These are phyloP conservation scores for Malacosoma neustria DNA, from an alignment of 2,888 invertebrate genomes.

Conservation along the genomic window DNA sequence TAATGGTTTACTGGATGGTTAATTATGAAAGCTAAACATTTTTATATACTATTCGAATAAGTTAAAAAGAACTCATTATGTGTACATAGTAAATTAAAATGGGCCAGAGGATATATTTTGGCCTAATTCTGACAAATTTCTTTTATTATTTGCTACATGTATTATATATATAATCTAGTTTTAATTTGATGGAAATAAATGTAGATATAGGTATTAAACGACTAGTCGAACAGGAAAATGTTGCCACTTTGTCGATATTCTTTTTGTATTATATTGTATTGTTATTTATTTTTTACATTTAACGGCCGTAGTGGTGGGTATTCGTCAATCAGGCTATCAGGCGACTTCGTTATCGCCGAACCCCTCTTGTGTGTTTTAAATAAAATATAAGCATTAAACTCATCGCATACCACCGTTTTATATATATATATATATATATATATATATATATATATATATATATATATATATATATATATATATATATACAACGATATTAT, in stretches of 20 bases:
- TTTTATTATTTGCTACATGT: conserved; percentile 34
- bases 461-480: too few species aligned
- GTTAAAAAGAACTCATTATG: too few species aligned
- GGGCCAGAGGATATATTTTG: conserved; percentile 21
- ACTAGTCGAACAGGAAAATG: conserved; percentile 70
- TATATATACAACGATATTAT: too few species aligned
- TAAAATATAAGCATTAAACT: conserved; percentile 20
- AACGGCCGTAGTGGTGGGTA: conserved; percentile 48
- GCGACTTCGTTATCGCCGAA: too few species aligned
- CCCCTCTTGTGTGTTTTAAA: too few species aligned
- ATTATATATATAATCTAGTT: conserved; percentile 31
- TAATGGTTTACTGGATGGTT: too few species aligned
- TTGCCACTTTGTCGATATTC: conserved; percentile 68
- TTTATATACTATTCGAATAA: too few species aligned
- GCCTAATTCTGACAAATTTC: conserved; percentile 29
- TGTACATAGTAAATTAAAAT: conserved; percentile 2
- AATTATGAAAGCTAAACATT: too few species aligned
- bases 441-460: too few species aligned
- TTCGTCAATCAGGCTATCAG: conserved; percentile 51
- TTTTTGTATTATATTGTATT: conserved; percentile 65
- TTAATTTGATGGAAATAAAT: conserved; percentile 36
- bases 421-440: too few species aligned
- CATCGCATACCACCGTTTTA: conserved; percentile 34
- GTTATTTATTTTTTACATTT: conserved; percentile 69
- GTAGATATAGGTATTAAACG: conserved; percentile 64